Percentiles rank a stretch among this genome's conserved stretches.
Conservation (phyloP, 2,888 invertebrate species). For the Drosophila lutescens region DNA sequence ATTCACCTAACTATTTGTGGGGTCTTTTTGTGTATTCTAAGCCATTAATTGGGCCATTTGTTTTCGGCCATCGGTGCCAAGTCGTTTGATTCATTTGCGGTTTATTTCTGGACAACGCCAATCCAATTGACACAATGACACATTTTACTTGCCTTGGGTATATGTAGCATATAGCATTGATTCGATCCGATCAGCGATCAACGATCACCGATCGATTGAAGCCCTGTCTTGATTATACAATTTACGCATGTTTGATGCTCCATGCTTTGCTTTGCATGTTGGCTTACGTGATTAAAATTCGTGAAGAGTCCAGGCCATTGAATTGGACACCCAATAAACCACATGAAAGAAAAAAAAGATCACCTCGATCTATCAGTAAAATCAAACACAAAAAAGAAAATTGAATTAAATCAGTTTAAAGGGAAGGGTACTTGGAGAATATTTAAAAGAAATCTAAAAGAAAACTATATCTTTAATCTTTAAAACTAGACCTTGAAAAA, state of each 20-base stretch:
- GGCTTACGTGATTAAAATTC: constrained; percentile 52
- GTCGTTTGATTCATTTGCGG: constrained; percentile 49
- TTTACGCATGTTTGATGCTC: constrained; percentile 76
- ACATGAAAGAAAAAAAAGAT: not conserved
- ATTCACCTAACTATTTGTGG: constrained; percentile 6
- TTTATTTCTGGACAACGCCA: constrained; percentile 41
- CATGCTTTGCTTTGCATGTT: constrained; percentile 36
- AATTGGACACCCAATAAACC: constrained; percentile 22
- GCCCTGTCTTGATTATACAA: constrained; percentile 72
- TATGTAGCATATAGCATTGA: constrained; percentile 20
- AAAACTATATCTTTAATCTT: no score
- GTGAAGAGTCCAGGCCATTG: constrained; percentile 16
- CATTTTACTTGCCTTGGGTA: constrained; percentile 58
- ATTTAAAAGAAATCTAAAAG: not conserved
- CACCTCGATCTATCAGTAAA: constrained; percentile 18
- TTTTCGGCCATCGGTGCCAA: constrained; percentile 26
- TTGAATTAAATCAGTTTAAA: not conserved
- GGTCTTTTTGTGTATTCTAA: constrained; percentile 27
- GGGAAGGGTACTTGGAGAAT: not conserved
- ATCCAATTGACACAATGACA: constrained; percentile 76
- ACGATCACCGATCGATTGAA: constrained; percentile 45
- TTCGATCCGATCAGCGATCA: constrained; percentile 10
- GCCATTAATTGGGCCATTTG: constrained; percentile 57
- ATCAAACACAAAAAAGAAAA: constrained; percentile 13
- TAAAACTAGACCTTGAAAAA: no score